These are phyloP conservation scores for Puffinus mauretanicus DNA, from an alignment of 2,113 vertebrate genomes.

Conservation along the genomic window DNA sequence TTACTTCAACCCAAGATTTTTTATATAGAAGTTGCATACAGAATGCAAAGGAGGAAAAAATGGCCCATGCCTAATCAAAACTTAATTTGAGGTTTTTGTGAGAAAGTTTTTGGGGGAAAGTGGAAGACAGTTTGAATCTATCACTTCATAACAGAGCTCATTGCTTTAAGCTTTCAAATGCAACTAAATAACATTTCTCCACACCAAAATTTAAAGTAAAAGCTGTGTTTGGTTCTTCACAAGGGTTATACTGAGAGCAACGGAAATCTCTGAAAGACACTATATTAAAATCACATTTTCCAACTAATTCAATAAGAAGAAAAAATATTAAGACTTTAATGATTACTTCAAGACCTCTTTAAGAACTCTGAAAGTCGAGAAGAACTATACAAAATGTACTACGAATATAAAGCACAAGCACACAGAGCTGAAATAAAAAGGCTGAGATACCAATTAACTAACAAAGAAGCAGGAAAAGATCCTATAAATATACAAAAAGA, in stretches of 20 bases:
- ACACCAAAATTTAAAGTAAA: neutral
- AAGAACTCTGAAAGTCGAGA: neutral
- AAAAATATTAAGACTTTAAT: neutral
- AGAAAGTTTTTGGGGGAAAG: neutral
- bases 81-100: neutral
- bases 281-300: neutral
- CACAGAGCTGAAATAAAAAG: neutral
- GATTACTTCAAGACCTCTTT: neutral
- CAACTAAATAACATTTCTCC: neutral
- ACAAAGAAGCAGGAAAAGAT: neutral
- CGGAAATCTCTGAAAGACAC: neutral
- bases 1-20: neutral
- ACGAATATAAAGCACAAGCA: neutral
- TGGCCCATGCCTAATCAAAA: neutral
- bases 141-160: neutral
- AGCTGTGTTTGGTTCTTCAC: neutral
- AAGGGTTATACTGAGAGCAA: neutral
- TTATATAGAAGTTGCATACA: neutral
- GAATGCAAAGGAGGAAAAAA: neutral
- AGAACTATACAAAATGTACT: neutral
- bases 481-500: neutral
- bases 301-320: neutral
- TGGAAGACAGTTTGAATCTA: neutral
- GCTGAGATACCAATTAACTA: neutral
- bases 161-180: neutral